Evolutionary conservation across 2,797 vertebrate species (phyloP), one percentile per base, ranked within the genome.

Genomic region (Hippocampus kuda): DNA sequence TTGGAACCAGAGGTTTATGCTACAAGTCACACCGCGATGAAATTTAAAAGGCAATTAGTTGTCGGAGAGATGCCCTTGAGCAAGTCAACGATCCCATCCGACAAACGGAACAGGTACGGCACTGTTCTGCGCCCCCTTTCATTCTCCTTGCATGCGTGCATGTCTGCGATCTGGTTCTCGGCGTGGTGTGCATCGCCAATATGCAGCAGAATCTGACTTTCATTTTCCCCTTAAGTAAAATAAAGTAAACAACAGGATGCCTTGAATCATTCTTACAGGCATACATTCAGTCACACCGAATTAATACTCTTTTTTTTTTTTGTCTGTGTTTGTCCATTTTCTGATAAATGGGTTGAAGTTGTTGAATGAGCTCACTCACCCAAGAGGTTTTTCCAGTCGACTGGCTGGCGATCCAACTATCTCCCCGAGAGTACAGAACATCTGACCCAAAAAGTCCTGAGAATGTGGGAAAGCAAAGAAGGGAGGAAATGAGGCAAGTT

Each of bases 361-460:
- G 24, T 3, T 68, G 42, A 73, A 79, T 64, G 65, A 59, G 70
- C 8, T 53, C 44, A 92, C 94, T 95, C 86, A 98, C 96, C 83
- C 94, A 69, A 98, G 89, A 30, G 94, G 89, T 83, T 98, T 98
- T 88, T 98, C 95, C 84, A 98, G 88, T 73, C 95, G 93, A 84
- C 95, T 95, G 76, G 93, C 95, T 0, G 94, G 89, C 1, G 96
- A 97, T 75, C 96, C 95, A 73, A 98, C 95, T 0, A 98, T 96
- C 86, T 98, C 95, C 1, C 96, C 95, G 1, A 98, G 91, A 46
- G 96, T 98, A 75, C 95, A 98, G 89, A 96, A 96, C 71, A 92
- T 91, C 87, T 97, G 96, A 72, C 95, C 96, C 82, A 98, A 90
- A 82, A 98, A 98, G 87, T 98, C 96, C 96, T 98, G 81, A 18